Percentiles rank a stretch among this genome's conserved stretches.
Conservation (phyloP, 2,888 invertebrate species). For the Taenaris catops region DNA sequence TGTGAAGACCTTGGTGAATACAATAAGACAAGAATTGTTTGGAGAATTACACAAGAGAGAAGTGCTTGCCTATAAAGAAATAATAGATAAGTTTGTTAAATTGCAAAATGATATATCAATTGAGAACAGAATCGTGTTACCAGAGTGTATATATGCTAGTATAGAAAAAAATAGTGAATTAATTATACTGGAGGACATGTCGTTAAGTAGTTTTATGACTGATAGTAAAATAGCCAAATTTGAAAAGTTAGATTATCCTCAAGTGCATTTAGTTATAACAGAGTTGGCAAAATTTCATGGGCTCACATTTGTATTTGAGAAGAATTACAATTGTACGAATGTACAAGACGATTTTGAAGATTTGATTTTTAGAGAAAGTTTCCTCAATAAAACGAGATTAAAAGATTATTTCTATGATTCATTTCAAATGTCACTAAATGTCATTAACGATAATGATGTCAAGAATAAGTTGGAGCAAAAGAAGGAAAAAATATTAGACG, state of each 20-base stretch:
- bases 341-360: slow-evolving; percentile 43
- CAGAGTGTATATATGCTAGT: slow-evolving; percentile 44
- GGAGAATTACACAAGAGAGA: slow-evolving; percentile 57
- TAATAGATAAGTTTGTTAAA: slow-evolving; percentile 41
- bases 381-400: slow-evolving; percentile 53
- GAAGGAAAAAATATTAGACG: slow-evolving; percentile 38
- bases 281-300: slow-evolving; percentile 62
- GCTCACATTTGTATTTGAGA: slow-evolving; percentile 48
- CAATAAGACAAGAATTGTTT: slow-evolving; percentile 54
- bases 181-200: slow-evolving; percentile 56
- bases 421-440: slow-evolving; percentile 47
- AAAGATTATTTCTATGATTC: slow-evolving; percentile 54
- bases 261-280: slow-evolving; percentile 39
- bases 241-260: slow-evolving; percentile 39
- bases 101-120: slow-evolving; percentile 39
- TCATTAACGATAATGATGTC: slow-evolving; percentile 37
- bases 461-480: slow-evolving; percentile 40
- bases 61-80: slow-evolving; percentile 45
- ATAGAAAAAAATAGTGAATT: slow-evolving; percentile 48
- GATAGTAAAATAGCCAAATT: slow-evolving; percentile 39
- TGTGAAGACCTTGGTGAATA: slow-evolving; percentile 60
- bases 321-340: slow-evolving; percentile 32
- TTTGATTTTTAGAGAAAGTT: slow-evolving; percentile 48
- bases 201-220: slow-evolving; percentile 40
- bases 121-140: slow-evolving; percentile 38